A percentile compares a stretch with the other conserved stretches of the same genome.
phyloP scores from a whole-genome alignment of 2,797 vertebrate species.

The Ceryle rudis region DNA sequence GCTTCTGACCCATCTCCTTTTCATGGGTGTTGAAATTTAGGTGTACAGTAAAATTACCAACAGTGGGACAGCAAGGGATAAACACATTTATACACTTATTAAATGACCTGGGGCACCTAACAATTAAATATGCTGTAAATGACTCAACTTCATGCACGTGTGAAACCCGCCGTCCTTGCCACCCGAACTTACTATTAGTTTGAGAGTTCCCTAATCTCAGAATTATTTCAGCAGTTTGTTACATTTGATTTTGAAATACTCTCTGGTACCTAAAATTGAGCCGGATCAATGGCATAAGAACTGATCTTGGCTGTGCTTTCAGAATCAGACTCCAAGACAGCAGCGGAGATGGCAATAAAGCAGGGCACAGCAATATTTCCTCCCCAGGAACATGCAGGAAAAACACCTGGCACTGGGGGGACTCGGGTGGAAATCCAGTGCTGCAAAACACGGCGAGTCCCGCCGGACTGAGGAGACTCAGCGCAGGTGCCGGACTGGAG shows the following conservation, averaged over 20 bases:
- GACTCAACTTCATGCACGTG: neutral
- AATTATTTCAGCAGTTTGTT: neutral
- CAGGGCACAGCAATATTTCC: neutral
- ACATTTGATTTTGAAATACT: neutral
- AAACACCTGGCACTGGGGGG: neutral
- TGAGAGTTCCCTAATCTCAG: neutral
- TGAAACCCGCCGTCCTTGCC: neutral
- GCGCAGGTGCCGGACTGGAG: neutral
- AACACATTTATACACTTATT: neutral
- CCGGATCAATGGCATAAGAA: neutral
- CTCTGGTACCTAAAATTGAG: neutral
- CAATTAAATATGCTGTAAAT: neutral
- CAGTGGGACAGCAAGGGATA: neutral
- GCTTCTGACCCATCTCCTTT: neutral
- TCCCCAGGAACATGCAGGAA: neutral
- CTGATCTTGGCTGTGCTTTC: neutral
- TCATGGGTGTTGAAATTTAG: neutral
- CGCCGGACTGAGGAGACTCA: neutral
- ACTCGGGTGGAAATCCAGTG: accelerated
- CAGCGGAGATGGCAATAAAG: neutral
- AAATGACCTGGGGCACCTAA: neutral
- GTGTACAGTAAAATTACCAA: neutral
- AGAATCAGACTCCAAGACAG: neutral
- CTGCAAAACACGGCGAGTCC: neutral
- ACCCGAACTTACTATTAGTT: neutral